These are phyloP conservation scores for Polyergus mexicanus DNA, from an alignment of 1,140 invertebrate genomes.

Conservation along the genomic window DNA sequence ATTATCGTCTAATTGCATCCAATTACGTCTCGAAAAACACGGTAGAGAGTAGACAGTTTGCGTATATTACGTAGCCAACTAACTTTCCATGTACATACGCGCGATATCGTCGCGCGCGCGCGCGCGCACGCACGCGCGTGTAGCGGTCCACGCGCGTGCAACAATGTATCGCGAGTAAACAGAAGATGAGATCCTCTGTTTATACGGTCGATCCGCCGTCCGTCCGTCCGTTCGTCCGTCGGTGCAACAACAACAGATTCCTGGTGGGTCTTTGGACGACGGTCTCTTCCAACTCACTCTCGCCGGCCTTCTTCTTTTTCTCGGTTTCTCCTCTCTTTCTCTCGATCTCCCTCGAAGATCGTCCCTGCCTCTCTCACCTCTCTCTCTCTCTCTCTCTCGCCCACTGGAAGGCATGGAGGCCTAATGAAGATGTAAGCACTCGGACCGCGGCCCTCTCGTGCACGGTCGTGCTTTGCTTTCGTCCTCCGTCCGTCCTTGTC, in stretches of 20 bases:
- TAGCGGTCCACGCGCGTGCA: background rate
- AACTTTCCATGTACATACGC: background rate
- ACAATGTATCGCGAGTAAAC: constrained; percentile 59
- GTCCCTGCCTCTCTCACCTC: constrained; percentile 22
- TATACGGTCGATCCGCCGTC: constrained; percentile 79
- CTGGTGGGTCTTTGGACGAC: constrained; percentile 85
- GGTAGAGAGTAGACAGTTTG: background rate
- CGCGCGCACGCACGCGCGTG: background rate
- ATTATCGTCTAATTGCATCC: too few species aligned
- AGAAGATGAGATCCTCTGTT: constrained; percentile 85
- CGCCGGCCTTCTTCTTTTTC: constrained; percentile 62
- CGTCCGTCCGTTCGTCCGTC: constrained; percentile 78
- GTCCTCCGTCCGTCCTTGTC: constrained; percentile 79
- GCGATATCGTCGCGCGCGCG: constrained; percentile 22
- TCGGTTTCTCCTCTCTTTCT: constrained; percentile 67
- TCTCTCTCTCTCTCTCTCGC: constrained; percentile 73
- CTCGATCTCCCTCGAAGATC: constrained; percentile 50
- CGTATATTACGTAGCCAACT: background rate
- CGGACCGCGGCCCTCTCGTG: constrained; percentile 83
- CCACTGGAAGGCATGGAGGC: constrained; percentile 78
- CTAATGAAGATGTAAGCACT: constrained; percentile 87
- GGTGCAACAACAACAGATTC: constrained; percentile 86
- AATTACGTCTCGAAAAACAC: too few species aligned
- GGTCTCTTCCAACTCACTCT: constrained; percentile 77
- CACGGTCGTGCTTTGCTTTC: constrained; percentile 83